Evolutionary conservation across 2,113 vertebrate genomes (phyloP), one percentile per base, ranked within the genome.

Genomic region (Prunella fulvescens): DNA sequence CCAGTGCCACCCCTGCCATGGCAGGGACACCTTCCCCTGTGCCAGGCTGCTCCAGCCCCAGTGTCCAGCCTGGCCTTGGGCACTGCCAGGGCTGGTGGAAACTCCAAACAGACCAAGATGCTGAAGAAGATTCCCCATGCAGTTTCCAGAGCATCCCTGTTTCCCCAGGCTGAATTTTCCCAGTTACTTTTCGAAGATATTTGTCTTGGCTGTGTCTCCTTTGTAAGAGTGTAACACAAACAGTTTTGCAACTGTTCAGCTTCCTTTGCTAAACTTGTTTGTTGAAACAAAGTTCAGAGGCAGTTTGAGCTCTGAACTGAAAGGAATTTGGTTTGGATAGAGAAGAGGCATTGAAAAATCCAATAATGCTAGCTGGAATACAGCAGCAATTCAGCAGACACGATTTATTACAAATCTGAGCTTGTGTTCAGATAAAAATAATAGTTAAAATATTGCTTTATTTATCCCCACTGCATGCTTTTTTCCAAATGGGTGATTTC

Each of bases 271-370:
- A 2, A 90, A 57, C 5, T 7, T 88, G 51, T 92, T 81, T 83
- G 37, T 94, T 91, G 37, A 88, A 93, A 64, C 77, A 79, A 86
- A 81, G 84, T 86, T 81, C 65, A 81, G 57, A 74, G 58, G 65
- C 37, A 13, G 7, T 61, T 79, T 58, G 57, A 92, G 51, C 29
- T 81, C 4, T 24, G 5, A 14, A 15, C 29, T n/a, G 10, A 56
- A 69, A 1, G 3, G 39, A 35, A n/a, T 47, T 87, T 28, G 6
- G 15, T 51, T 84, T 88, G 85, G 6, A 1, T 29, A 25, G 65
- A 17, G 61, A 12, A 82, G n/a, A 72, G 44, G 10, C 40, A 10
- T 50, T 74, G 54, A 44, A 87, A 71, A 74, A 31, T 74, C 61
- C 60, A 54, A 51, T 74, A 24, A 4, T 60, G 14, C 53, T 39